Evolutionary conservation across 1,140 invertebrate species (phyloP).

Genomic region (Cydia splendana): DNA sequence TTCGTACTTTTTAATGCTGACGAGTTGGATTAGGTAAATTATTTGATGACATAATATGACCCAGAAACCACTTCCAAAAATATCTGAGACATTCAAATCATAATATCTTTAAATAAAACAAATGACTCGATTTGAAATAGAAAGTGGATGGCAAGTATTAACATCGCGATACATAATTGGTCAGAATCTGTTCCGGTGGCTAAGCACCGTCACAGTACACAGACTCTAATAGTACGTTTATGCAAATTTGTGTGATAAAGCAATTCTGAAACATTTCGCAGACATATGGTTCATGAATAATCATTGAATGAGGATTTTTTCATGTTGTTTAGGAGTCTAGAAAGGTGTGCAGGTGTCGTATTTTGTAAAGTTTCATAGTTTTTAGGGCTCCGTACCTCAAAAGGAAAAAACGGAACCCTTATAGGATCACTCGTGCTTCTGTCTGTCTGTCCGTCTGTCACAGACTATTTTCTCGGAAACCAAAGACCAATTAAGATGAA

Average conservation of each 20-base stretch:
- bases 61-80: neutral
- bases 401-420: too few relatives aligned
- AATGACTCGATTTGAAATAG: slow-evolving; percentile 30
- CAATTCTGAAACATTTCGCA: neutral
- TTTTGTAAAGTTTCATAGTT: neutral
- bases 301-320: neutral
- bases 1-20: too few relatives aligned
- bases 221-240: slow-evolving; percentile 21
- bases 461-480: too few relatives aligned
- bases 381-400: too few relatives aligned
- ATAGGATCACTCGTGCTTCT: too few relatives aligned
- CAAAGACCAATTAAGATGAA: too few relatives aligned
- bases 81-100: neutral
- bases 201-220: slow-evolving; percentile 23
- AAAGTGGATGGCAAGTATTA: slow-evolving; percentile 31
- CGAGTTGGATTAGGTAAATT: too few relatives aligned
- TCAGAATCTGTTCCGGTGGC: slow-evolving; percentile 28
- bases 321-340: neutral
- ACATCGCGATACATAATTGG: slow-evolving; percentile 28
- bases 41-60: neutral
- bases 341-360: neutral
- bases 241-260: slow-evolving; percentile 18
- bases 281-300: neutral
- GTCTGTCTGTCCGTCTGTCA: too few relatives aligned
- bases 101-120: slow-evolving; percentile 17